Evolutionary conservation across 2,797 vertebrate species (phyloP).

Genomic region (Eulemur rubriventer): DNA sequence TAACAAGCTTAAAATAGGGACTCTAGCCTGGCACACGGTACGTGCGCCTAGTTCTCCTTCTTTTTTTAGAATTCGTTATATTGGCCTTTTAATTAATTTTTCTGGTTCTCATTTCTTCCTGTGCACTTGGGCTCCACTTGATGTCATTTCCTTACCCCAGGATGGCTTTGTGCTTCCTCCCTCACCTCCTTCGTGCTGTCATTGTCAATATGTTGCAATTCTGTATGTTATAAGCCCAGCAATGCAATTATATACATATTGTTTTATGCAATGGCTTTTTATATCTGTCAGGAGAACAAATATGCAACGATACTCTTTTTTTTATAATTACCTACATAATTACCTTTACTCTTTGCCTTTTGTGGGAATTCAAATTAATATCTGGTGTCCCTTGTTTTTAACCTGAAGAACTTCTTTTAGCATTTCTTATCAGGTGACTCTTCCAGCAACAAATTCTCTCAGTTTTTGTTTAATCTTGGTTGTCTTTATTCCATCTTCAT

Average conservation of each 20-base stretch:
- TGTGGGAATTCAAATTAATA: neutral
- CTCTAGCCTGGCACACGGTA: fast-evolving
- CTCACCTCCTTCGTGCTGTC: neutral
- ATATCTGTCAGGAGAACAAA: neutral
- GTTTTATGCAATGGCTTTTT: neutral
- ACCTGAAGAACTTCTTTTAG: neutral
- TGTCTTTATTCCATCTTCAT: neutral
- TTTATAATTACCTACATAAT: neutral
- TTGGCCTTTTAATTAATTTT: neutral
- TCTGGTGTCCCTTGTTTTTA: neutral
- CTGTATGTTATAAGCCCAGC: neutral
- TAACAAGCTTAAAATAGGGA: neutral
- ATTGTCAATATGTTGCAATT: neutral
- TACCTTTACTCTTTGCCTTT: neutral
- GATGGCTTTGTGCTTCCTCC: too few relatives aligned
- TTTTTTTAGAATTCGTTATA: neutral
- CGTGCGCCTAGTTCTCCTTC: too few relatives aligned
- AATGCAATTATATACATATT: neutral
- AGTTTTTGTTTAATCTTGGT: neutral
- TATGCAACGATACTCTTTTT: neutral
- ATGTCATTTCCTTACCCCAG: too few relatives aligned
- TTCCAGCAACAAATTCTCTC: neutral
- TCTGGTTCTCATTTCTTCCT: neutral
- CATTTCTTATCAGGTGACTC: neutral
- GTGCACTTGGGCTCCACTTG: neutral